These are phyloP conservation scores for Syrista parreyssii DNA, from an alignment of 2,888 invertebrate genomes.

Conservation along the genomic window DNA sequence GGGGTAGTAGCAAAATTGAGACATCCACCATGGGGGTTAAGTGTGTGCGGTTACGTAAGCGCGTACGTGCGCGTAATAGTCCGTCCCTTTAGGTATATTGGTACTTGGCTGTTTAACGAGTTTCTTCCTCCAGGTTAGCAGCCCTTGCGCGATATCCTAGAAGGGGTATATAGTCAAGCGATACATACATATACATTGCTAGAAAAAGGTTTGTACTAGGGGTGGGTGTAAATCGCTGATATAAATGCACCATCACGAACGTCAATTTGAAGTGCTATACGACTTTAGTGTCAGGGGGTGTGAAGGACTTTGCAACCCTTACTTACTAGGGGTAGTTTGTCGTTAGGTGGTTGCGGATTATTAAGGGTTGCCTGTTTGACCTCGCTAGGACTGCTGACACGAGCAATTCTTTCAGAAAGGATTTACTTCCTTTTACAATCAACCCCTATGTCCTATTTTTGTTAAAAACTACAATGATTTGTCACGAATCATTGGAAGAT, in stretches of 20 bases:
- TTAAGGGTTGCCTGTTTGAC: background rate
- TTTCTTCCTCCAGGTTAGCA: background rate
- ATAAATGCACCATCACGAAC: slow-evolving; percentile 21
- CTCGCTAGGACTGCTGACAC: background rate
- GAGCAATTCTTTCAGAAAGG: background rate
- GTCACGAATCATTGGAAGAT: background rate
- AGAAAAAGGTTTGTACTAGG: background rate
- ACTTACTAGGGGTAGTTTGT: background rate
- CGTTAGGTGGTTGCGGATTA: background rate
- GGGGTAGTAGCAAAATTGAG: background rate
- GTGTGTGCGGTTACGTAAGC: background rate
- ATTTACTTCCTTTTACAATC: background rate
- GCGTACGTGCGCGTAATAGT: background rate
- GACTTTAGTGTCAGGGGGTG: background rate
- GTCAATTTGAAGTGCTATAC: background rate
- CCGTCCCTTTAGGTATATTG: background rate
- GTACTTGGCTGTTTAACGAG: background rate
- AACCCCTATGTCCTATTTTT: background rate
- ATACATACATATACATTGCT: background rate
- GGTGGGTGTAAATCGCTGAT: slow-evolving; percentile 15
- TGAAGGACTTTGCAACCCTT: background rate
- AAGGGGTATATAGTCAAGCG: background rate
- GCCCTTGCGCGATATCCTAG: background rate
- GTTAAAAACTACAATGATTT: background rate
- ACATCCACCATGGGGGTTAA: background rate